Base-by-base conservation (phyloP, 2,888 invertebrate genomes). In the Creontiades dilutus region DNA sequence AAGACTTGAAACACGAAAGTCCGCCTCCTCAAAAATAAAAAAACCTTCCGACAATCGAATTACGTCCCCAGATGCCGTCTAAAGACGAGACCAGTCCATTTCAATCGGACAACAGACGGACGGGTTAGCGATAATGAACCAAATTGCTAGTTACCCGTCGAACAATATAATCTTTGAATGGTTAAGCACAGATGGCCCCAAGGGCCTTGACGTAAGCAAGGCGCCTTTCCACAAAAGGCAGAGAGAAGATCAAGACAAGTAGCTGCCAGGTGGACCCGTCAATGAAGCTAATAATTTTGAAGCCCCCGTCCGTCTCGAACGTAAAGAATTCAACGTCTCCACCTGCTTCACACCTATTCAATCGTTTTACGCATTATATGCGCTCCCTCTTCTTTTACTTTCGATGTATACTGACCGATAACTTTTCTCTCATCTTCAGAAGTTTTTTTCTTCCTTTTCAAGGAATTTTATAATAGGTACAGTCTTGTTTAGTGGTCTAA, bases 281-380 rank as follows among this genome's bases (percentile, higher is more conserved):
- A 78, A 78, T 46, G 78, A 46, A 19, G 78, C 37, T 19, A 47
- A 78, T 78, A 78, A 78, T 78, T 78, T 78, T 19, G 68, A 68
- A 16, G 23, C 37, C 68, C 23, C 1, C 23, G 12, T 23, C 68
- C 68, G 4, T 68, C 68, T 13, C 9, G 46, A 14, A 76, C 76
- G 78, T 78, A 19, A 78, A 78, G 78, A 78, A 78, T 78, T 78
- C 78, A 78, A 78, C 78, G 78, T 16, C 19, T 19, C 78, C 78
- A 78, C 78, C 78, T 78, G 78, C 78, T 37, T 78, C 78, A 78
- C 78, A 78, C 78, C 78, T 78, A 78, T 78, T 46, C 78, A 78
- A 78, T 78, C 78, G 78, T 47, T 78, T 78, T 68, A 68, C 68
- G 23, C 68, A 68, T 68, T 68, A 68, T 68, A 19, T 23, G 23